Base-by-base conservation (phyloP, 2,797 vertebrate species). In the Brachyalestes nurse region DNA sequence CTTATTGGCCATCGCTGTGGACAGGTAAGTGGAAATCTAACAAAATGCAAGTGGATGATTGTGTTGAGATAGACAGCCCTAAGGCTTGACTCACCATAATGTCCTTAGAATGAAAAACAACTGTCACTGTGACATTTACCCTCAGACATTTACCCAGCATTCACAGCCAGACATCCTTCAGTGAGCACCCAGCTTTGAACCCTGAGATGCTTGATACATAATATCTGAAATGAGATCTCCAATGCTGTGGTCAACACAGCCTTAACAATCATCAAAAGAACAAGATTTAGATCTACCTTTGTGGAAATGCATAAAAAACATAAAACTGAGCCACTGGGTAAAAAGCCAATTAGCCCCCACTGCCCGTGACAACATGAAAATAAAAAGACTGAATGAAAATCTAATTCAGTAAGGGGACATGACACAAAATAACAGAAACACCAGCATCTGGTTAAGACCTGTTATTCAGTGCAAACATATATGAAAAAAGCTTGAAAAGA, bases 1-100 rank as follows among this genome's bases (percentile, higher is more conserved):
- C 0, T 92, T 99, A 86, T 93, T 99, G 82, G 97, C 97, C 74
- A 99, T 99, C 57, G 97, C 98, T 51, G 91, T 97, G 2, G 98
- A 99, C 95, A 97, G 98, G 98, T 99, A 91, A 81, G 93, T 77
- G 16, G 51, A 76, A 80, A 76, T 75, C 57, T 49, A 13, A 70
- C 21, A 67, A 6, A 47, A 14, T 17, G 28, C 23, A 60, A 5
- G 14, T 69, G 51, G 57, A 21, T 65, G 19, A 75, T 74, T 58
- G 57, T 58, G 42, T 57, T 81, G 42, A 51, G 42, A 58, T 65
- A 81, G 79, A 75, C 60, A 72, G 75, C 58, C 76, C 75, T 7
- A 1, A 64, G 66, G 66, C 62, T 42, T 19, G 62, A 64, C 19
- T 57, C 12, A 64, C 45, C 19, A 42, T 49, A 70, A 73, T 69